Evolutionary conservation across 2,888 invertebrate species (phyloP), one percentile per base, ranked within the genome.

Genomic region (Parapristionchus giblindavisi): DNA sequence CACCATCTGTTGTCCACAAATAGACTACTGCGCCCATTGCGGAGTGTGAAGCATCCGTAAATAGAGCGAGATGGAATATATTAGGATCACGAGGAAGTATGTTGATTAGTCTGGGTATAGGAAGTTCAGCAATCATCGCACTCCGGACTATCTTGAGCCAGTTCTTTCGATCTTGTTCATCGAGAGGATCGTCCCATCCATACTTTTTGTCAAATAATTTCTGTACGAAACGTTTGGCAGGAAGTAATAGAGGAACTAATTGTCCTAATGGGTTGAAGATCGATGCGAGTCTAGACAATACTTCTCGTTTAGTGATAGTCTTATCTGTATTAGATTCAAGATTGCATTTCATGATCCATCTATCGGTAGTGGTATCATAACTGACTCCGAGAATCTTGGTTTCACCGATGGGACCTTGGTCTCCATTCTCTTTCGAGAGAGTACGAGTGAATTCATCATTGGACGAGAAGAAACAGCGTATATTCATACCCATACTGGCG

Each of bases 21-120:
- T 68, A 68, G 24, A 68, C 24, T 2, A 8, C n/a, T 1, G 68
- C 52, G 21, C 52, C 68, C 68, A 68, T 68, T 11, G 68, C 68
- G 2, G 6, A 1, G 1, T 11, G 4, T 6, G 68, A 68, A 36
- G 36, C 68, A 43, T 68, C 68, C 11, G 52, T 17, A 24, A 68
- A 68, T 51, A 36, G 6, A 4, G n/a, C 51, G 1, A 68, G 54
- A 52, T 52, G 52, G n/a, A n/a, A n/a, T n/a, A n/a, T n/a, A n/a
- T n/a, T n/a, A n/a, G n/a, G n/a, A n/a, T n/a, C n/a, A n/a, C n/a
- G n/a, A n/a, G n/a, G n/a, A n/a, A n/a, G n/a, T n/a, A n/a, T n/a
- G n/a, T n/a, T n/a, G n/a, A n/a, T n/a, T n/a, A n/a, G n/a, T 32
- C 52, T 5, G 4, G 51, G 34, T 17, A 68, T 29, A 17, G 29